Percentiles rank a stretch among this genome's conserved stretches.
Conservation (phyloP, 2,888 invertebrate genomes). For the Acleris literana region DNA sequence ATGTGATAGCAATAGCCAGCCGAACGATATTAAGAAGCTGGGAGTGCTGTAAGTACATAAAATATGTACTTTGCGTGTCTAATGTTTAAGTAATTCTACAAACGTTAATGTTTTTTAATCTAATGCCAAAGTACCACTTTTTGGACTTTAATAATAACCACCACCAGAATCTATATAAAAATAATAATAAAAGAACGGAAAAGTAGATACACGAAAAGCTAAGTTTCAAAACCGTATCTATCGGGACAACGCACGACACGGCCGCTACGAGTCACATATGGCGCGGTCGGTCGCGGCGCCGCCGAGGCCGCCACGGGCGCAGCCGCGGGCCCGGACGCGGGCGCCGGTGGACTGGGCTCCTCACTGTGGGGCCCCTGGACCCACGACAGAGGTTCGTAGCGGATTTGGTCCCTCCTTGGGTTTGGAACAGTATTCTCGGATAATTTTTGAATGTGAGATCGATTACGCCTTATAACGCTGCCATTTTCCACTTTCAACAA, state of each 20-base stretch:
- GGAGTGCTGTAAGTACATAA: too few relatives aligned
- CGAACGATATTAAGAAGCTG: too few relatives aligned
- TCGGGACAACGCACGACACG: background rate
- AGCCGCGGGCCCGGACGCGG: background rate
- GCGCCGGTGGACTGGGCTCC: background rate
- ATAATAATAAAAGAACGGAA: background rate
- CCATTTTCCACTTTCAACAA: conserved; percentile 28
- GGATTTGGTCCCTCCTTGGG: background rate
- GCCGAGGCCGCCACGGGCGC: background rate
- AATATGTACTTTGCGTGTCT: too few relatives aligned
- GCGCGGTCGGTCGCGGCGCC: background rate
- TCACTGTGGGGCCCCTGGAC: background rate
- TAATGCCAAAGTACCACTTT: too few relatives aligned
- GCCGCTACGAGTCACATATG: background rate
- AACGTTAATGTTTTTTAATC: too few relatives aligned
- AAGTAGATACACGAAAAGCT: background rate
- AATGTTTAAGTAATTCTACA: too few relatives aligned
- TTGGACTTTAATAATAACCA: too few relatives aligned
- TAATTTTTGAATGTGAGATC: conserved; percentile 20
- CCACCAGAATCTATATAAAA: background rate
- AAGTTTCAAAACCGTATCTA: background rate
- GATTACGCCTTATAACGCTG: conserved; percentile 20
- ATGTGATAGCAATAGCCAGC: too few relatives aligned
- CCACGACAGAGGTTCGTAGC: conserved; percentile 1
- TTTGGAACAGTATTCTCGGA: background rate